Evolutionary conservation across 2,888 invertebrate genomes (phyloP).

Genomic region (Yponomeuta cagnagella): DNA sequence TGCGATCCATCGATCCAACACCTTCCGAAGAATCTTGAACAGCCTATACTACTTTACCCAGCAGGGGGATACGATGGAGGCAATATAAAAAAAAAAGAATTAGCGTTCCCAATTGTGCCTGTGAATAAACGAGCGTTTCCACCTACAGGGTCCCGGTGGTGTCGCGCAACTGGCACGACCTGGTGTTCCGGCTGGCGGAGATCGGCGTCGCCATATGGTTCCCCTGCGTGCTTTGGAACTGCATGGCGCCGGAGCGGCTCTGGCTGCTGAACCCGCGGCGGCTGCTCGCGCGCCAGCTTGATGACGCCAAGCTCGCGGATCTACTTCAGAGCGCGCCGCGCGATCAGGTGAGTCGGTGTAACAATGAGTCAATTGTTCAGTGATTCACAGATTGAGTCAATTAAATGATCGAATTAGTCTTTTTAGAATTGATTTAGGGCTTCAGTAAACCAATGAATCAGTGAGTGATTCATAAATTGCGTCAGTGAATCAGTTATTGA

Average conservation of each 20-base stretch:
- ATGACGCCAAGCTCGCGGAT: constrained; percentile 71
- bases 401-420: too few species aligned
- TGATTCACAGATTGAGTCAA: too few species aligned
- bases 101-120: too few species aligned
- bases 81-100: too few species aligned
- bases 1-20: too few species aligned
- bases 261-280: constrained; percentile 96
- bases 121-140: too few species aligned
- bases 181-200: constrained; percentile 92
- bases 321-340: constrained; percentile 39
- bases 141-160: constrained; percentile 85
- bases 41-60: too few species aligned
- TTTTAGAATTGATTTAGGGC: too few species aligned
- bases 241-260: constrained; percentile 93
- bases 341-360: constrained; percentile 67
- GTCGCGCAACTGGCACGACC: constrained; percentile 94
- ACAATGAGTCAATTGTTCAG: neutral
- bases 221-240: constrained; percentile 97
- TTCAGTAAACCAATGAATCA: neutral
- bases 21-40: too few species aligned
- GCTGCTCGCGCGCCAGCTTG: constrained; percentile 81
- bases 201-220: constrained; percentile 96
- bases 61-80: too few species aligned
- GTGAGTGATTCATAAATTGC: neutral
- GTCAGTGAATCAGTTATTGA: neutral